Conservation (phyloP, 1,140 invertebrate species). For the Drosophila fuyamai region DNA sequence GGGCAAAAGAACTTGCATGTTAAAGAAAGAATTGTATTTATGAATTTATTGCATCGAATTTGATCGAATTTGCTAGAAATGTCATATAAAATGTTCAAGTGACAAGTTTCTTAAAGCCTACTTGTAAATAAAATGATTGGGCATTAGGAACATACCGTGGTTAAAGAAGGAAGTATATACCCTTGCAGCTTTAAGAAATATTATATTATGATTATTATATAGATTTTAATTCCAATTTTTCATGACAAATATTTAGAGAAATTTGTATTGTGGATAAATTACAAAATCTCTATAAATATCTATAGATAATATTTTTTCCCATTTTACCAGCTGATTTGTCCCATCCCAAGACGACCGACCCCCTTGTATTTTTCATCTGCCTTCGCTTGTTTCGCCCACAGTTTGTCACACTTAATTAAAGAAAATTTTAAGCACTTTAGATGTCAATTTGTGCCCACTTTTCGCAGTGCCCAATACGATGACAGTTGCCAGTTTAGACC, state of each 20-base stretch:
- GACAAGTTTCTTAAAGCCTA: background rate
- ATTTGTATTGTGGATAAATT: too few species aligned
- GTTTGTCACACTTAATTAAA: conserved; percentile 84
- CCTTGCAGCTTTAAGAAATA: too few species aligned
- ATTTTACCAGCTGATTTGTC: too few species aligned
- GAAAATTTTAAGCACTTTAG: conserved; percentile 83
- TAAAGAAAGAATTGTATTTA: background rate
- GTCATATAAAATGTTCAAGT: background rate
- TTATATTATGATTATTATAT: too few species aligned
- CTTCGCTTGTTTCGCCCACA: conserved; percentile 57
- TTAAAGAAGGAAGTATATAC: too few species aligned
- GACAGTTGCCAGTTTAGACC: conserved; percentile 66
- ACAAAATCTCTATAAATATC: too few species aligned
- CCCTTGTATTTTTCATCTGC: background rate
- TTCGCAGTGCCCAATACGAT: conserved; percentile 59
- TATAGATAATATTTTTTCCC: too few species aligned
- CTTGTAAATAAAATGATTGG: background rate
- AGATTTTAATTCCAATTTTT: too few species aligned
- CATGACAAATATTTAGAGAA: too few species aligned
- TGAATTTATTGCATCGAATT: too few species aligned
- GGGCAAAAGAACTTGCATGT: background rate
- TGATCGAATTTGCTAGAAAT: too few species aligned
- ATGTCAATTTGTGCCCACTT: conserved; percentile 82
- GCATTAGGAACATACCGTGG: too few species aligned
- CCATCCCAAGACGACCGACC: background rate